A percentile compares a stretch with the other conserved stretches of the same genome.
Conservation (phyloP, 2,797 vertebrate genomes). For the Rhinophrynus dorsalis region DNA sequence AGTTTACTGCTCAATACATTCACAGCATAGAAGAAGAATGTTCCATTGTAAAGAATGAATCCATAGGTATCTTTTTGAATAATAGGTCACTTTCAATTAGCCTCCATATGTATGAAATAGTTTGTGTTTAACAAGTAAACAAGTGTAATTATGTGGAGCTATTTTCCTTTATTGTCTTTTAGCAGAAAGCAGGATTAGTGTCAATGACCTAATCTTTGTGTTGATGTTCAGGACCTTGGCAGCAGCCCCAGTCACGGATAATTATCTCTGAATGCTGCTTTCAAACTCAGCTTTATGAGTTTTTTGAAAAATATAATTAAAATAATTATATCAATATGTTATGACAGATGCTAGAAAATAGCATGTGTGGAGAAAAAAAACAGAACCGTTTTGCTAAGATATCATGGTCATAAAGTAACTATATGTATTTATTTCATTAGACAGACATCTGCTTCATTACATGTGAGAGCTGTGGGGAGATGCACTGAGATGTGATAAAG, state of each 20-base stretch:
- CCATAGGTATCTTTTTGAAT: slow-evolving; percentile 14
- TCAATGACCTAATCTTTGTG: slow-evolving; percentile 3
- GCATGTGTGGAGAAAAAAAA: not conserved
- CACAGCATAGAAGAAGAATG: slow-evolving; percentile 7
- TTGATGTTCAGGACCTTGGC: slow-evolving; percentile 15
- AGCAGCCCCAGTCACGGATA: slow-evolving; percentile 1
- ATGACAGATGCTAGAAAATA: slow-evolving; percentile 16
- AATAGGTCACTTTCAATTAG: slow-evolving; percentile 18
- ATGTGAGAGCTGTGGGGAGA: slow-evolving; percentile 1
- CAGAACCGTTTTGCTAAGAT: not conserved
- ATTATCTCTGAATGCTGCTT: slow-evolving; percentile 13
- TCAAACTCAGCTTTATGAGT: slow-evolving; percentile 18
- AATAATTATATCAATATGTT: slow-evolving; percentile 13
- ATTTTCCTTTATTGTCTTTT: slow-evolving; percentile 7
- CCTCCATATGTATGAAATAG: not conserved
- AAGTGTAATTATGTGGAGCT: not conserved
- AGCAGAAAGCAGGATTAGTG: too few relatives aligned
- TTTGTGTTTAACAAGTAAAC: too few relatives aligned
- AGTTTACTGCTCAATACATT: slow-evolving; percentile 27
- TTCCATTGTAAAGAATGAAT: slow-evolving; percentile 11
- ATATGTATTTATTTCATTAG: slow-evolving; percentile 14
- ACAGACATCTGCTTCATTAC: slow-evolving; percentile 42
- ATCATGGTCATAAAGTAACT: slow-evolving; percentile 40
- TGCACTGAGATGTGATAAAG: too few relatives aligned
- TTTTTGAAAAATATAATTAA: slow-evolving; percentile 19